Percentiles rank a stretch among this genome's conserved stretches.
Conservation (phyloP, 2,797 vertebrate genomes). For the Lemur catta region DNA sequence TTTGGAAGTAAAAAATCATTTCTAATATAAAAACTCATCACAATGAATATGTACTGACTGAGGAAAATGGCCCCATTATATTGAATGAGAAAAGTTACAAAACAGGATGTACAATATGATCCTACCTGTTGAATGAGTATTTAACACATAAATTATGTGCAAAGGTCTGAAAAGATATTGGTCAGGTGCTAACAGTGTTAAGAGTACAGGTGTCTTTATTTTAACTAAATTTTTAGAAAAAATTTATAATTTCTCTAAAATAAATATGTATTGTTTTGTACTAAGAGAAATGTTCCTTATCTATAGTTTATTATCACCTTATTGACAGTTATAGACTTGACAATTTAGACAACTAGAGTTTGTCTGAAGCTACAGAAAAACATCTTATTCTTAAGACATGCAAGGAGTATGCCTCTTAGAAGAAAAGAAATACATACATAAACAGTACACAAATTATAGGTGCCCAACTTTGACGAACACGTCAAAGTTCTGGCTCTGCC, state of each 20-base stretch:
- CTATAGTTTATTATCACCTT: constrained; percentile 5
- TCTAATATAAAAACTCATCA: neutral
- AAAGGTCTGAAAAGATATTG: neutral
- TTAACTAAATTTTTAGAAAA: neutral
- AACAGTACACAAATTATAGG: neutral
- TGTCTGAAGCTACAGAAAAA: constrained; percentile 12
- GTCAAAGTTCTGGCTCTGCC: neutral
- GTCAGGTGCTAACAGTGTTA: neutral
- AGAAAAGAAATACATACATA: neutral
- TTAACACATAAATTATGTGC: neutral
- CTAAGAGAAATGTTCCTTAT: constrained; percentile 35
- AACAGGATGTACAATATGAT: neutral
- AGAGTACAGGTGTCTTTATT: neutral
- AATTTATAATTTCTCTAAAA: neutral
- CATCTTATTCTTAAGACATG: neutral
- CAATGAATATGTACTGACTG: neutral
- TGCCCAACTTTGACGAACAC: neutral
- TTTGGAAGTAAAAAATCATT: constrained; percentile 12
- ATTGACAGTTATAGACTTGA: neutral
- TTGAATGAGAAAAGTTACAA: neutral
- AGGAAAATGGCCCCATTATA: neutral
- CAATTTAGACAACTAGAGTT: neutral
- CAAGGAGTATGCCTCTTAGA: neutral
- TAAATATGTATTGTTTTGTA: neutral
- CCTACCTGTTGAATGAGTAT: neutral